phyloP scores from a whole-genome alignment of 2,113 vertebrate genomes.

The Ptilorrhoa leucosticta region DNA sequence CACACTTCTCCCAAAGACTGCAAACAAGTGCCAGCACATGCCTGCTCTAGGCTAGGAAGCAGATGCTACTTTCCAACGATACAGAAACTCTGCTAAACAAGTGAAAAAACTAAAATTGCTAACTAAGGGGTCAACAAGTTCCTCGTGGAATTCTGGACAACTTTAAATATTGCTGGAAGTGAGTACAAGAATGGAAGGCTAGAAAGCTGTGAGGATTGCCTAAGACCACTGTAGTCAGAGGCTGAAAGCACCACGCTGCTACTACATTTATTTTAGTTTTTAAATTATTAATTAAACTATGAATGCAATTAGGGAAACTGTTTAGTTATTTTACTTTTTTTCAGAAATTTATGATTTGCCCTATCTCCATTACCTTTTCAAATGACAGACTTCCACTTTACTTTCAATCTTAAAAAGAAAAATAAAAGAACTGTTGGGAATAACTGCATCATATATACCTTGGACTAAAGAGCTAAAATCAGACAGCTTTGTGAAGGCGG shows the following conservation, averaged over 20 bases:
- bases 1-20: background rate
- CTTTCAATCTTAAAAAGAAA: background rate
- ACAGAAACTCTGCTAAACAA: background rate
- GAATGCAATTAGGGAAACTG: background rate
- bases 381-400: background rate
- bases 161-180: background rate
- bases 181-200: background rate
- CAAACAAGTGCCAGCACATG: rapidly evolving
- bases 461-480: background rate
- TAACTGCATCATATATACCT: background rate
- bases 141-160: background rate
- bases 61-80: background rate
- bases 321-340: background rate
- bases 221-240: background rate
- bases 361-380: background rate
- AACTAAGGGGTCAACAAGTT: background rate
- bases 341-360: background rate
- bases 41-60: background rate
- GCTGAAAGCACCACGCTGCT: background rate
- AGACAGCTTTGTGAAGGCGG: background rate
- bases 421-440: background rate
- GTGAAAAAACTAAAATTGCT: background rate
- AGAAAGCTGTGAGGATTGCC: background rate
- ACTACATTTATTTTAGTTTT: background rate
- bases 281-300: background rate